Percentiles rank a stretch among this genome's conserved stretches.
phyloP scores from a whole-genome alignment of 2,797 vertebrate genomes.

The Pseudotriccus pelzelni region DNA sequence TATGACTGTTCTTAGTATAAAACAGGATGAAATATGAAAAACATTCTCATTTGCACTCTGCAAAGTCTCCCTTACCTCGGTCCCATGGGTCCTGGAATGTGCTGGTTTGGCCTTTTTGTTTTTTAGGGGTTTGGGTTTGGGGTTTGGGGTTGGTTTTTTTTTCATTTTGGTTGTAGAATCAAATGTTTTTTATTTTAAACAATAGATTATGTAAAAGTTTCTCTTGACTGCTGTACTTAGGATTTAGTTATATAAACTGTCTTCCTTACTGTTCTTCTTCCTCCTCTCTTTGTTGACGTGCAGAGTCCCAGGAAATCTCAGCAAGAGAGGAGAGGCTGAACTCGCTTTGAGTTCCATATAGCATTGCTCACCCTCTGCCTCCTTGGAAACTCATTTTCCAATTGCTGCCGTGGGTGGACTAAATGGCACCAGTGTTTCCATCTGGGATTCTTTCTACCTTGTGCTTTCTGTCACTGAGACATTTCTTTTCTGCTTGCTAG shows the following conservation, averaged over 20 bases:
- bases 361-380: constrained; percentile 14
- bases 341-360: not conserved
- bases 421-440: constrained; percentile 28
- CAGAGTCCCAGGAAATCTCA: constrained; percentile 11
- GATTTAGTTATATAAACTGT: not conserved
- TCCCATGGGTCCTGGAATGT: not conserved
- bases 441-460: constrained; percentile 41
- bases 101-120: constrained; percentile 16
- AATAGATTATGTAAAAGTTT: constrained; percentile 31
- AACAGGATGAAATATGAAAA: not conserved
- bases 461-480: constrained; percentile 32
- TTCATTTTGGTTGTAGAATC: not conserved
- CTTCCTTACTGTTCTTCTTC: constrained; percentile 37
- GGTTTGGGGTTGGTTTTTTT: not conserved
- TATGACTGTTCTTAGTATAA: not conserved
- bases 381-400: constrained; percentile 27
- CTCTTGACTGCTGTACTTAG: constrained; percentile 28
- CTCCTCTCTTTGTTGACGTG: constrained; percentile 6
- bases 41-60: not conserved
- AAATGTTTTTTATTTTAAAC: constrained; percentile 10
- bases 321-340: constrained; percentile 10
- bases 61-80: not conserved
- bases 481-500: constrained; percentile 16
- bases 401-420: not conserved
- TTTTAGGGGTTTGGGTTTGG: not conserved